phyloP scores from a whole-genome alignment of 2,113 vertebrate genomes.

The Mesocricetus auratus region DNA sequence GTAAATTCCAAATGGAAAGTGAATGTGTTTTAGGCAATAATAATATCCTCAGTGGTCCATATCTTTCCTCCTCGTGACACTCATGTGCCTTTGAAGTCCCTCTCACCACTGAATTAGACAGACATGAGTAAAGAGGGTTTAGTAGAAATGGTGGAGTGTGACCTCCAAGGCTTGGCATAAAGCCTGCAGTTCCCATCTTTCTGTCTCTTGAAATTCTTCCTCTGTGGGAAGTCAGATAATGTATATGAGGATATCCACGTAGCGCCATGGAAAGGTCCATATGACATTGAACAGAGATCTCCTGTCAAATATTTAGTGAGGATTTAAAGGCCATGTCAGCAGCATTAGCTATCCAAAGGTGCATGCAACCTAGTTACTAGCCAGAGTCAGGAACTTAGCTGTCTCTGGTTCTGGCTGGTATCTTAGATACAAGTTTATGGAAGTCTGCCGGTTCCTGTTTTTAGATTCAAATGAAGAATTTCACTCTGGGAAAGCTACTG shows the following conservation, averaged over 20 bases:
- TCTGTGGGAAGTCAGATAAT: not conserved
- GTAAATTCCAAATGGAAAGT: not conserved
- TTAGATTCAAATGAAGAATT: not conserved
- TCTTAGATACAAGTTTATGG: not conserved
- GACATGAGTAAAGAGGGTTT: not conserved
- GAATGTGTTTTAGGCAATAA: not conserved
- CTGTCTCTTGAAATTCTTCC: not conserved
- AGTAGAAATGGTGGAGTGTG: not conserved
- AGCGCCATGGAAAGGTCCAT: not conserved
- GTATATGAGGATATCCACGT: not conserved
- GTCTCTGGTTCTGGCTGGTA: not conserved
- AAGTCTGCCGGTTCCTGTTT: too few species aligned
- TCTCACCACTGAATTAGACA: not conserved
- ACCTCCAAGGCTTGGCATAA: not conserved
- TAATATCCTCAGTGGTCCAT: rapidly evolving
- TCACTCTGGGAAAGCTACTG: not conserved
- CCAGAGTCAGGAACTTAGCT: not conserved
- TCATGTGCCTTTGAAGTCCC: not conserved
- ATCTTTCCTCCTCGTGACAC: not conserved
- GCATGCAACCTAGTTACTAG: not conserved
- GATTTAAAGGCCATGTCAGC: not conserved
- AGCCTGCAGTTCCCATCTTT: not conserved
- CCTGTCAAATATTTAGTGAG: not conserved
- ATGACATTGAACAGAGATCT: not conserved
- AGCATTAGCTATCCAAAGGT: not conserved